Conservation (phyloP, 2,888 invertebrate genomes). For the Drosophila nr. fundita region DNA sequence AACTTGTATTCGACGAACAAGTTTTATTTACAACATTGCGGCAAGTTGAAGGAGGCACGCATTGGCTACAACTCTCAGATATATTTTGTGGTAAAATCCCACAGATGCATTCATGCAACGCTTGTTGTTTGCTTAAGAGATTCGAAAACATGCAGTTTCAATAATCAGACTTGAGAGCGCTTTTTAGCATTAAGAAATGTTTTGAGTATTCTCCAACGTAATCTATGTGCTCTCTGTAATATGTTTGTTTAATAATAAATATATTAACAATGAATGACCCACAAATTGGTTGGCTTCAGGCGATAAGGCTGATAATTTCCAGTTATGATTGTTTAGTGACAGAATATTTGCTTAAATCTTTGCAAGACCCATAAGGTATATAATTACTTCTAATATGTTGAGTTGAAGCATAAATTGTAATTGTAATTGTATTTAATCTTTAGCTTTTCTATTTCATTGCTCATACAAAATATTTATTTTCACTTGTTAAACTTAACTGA, state of each 20-base stretch:
- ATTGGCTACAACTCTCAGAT: not conserved
- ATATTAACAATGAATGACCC: not conserved
- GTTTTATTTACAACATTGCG: not conserved
- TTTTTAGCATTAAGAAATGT: not conserved
- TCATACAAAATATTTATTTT: not conserved
- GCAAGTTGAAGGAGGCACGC: not conserved
- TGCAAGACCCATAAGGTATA: not conserved
- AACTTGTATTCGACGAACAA: not conserved
- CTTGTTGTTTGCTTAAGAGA: not conserved
- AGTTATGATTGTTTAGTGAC: not conserved
- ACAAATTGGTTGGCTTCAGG: not conserved
- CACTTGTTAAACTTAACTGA: not conserved
- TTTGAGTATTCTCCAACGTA: not conserved
- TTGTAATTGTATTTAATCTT: not conserved
- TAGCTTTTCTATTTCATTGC: not conserved
- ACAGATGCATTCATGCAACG: not conserved
- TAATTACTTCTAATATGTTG: not conserved
- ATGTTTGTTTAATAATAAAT: not conserved
- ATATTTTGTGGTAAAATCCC: not conserved
- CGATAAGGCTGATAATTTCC: conserved; percentile 13
- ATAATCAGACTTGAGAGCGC: not conserved
- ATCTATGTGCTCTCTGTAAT: not conserved
- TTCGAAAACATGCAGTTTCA: not conserved
- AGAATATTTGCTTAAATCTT: not conserved
- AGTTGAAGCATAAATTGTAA: not conserved